Evolutionary conservation across 2,888 invertebrate genomes (phyloP).

Genomic region (Parelbella ahira): DNA sequence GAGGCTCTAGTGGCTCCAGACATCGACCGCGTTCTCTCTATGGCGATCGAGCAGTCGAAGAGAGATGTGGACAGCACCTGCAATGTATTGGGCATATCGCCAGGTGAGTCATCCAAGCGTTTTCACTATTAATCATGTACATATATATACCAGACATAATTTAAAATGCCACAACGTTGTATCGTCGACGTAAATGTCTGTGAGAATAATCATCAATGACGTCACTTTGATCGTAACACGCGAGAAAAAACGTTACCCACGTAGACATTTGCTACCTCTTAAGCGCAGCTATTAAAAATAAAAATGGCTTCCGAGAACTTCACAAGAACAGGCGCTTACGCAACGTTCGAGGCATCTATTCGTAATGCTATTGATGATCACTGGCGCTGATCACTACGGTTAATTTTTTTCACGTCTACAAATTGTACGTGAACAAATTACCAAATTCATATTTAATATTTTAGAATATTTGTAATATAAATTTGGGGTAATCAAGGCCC

Average conservation of each 20-base stretch:
- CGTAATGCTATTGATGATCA: slow-evolving; percentile 45
- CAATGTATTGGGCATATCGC: slow-evolving; percentile 91
- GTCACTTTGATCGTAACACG: slow-evolving; percentile 46
- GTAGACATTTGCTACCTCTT: slow-evolving; percentile 50
- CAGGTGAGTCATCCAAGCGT: slow-evolving; percentile 83
- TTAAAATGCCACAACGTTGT: slow-evolving; percentile 14
- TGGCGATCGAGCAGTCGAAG: slow-evolving; percentile 92
- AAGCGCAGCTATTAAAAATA: slow-evolving; percentile 54
- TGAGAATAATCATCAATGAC: slow-evolving; percentile 50
- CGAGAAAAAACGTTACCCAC: slow-evolving; percentile 57
- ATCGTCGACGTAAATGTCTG: slow-evolving; percentile 9
- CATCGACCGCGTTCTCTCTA: slow-evolving; percentile 89
- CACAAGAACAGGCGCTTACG: slow-evolving; percentile 57
- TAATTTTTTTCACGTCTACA: slow-evolving; percentile 15
- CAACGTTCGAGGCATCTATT: slow-evolving; percentile 47
- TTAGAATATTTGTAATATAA: slow-evolving; percentile 1
- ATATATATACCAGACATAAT: too few relatives aligned
- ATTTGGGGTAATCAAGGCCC: slow-evolving; percentile 12
- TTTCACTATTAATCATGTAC: slow-evolving; percentile 29
- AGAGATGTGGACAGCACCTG: slow-evolving; percentile 93
- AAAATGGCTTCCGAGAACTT: slow-evolving; percentile 61
- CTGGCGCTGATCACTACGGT: slow-evolving; percentile 34
- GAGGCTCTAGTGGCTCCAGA: slow-evolving; percentile 85
- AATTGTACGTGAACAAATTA: slow-evolving; percentile 9
- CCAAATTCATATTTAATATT: too few relatives aligned